Percentiles rank a stretch among this genome's conserved stretches.
These are phyloP conservation scores for Notechis scutatus DNA, from an alignment of 2,113 vertebrate species.

Conservation along the genomic window DNA sequence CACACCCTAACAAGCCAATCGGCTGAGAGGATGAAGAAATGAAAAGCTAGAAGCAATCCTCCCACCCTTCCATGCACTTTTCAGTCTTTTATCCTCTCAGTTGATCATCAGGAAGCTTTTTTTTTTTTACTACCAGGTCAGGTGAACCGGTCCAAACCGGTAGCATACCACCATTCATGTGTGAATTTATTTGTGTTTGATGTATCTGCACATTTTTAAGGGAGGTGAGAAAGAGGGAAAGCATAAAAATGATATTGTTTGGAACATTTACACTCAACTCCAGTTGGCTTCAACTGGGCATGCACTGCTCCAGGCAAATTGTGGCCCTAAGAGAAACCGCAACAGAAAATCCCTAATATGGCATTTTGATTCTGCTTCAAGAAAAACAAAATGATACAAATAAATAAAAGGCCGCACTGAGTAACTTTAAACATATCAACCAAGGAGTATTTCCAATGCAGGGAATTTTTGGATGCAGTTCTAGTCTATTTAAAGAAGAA, in stretches of 20 bases:
- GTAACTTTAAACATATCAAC: background rate
- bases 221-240: background rate
- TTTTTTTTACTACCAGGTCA: too few species aligned
- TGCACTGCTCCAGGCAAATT: background rate
- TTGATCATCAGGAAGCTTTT: too few species aligned
- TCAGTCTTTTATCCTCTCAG: too few species aligned
- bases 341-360: background rate
- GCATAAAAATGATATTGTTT: background rate
- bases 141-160: too few species aligned
- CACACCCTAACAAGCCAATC: too few species aligned
- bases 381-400: background rate
- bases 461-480: background rate
- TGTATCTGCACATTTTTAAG: background rate
- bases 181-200: background rate
- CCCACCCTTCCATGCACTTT: too few species aligned
- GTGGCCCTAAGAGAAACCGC: too few species aligned
- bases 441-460: too few species aligned
- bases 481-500: background rate
- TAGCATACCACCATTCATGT: too few species aligned
- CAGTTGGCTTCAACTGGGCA: background rate
- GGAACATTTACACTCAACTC: background rate
- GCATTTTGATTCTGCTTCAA: background rate
- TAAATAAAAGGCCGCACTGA: background rate
- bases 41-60: too few species aligned
- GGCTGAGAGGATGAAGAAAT: too few species aligned